These are phyloP conservation scores for Nylanderia fulva DNA, from an alignment of 1,140 invertebrate genomes.

Conservation along the genomic window DNA sequence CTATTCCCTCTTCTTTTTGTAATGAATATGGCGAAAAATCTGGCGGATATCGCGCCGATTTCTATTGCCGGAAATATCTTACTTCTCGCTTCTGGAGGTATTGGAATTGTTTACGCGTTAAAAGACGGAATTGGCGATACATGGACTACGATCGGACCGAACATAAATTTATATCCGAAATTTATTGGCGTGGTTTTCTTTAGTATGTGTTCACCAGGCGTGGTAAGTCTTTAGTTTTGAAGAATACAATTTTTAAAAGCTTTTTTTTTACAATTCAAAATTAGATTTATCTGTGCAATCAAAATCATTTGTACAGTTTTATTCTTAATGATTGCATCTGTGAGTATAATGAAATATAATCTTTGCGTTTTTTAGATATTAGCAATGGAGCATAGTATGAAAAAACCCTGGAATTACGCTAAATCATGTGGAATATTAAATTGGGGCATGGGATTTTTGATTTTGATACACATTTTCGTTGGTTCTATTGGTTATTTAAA, in stretches of 20 bases:
- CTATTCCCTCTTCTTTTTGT: slow-evolving; percentile 72
- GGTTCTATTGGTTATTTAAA: slow-evolving; percentile 73
- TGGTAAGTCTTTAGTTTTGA: slow-evolving; percentile 65
- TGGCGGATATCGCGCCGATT: slow-evolving; percentile 65
- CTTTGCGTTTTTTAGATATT: slow-evolving; percentile 61
- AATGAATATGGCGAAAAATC: slow-evolving; percentile 70
- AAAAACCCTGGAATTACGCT: slow-evolving; percentile 71
- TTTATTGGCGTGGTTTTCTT: slow-evolving; percentile 76
- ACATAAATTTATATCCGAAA: slow-evolving; percentile 68
- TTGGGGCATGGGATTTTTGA: slow-evolving; percentile 71
- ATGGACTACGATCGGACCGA: slow-evolving; percentile 58
- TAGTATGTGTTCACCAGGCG: slow-evolving; percentile 73
- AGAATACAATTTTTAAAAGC: neutral
- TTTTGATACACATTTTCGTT: slow-evolving; percentile 66
- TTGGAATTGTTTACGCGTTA: slow-evolving; percentile 72
- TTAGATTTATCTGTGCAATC: neutral
- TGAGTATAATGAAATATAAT: neutral
- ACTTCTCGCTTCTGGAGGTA: slow-evolving; percentile 54
- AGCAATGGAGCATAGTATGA: slow-evolving; percentile 74
- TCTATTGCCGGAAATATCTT: slow-evolving; percentile 71
- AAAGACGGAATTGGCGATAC: slow-evolving; percentile 69
- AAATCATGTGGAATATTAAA: slow-evolving; percentile 73
- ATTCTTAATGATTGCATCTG: neutral
- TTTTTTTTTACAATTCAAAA: neutral
- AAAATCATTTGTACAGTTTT: neutral